A percentile compares a stretch with the other conserved stretches of the same genome.
These are phyloP conservation scores for Esperia sulphurella DNA, from an alignment of 2,888 invertebrate species.

Conservation along the genomic window DNA sequence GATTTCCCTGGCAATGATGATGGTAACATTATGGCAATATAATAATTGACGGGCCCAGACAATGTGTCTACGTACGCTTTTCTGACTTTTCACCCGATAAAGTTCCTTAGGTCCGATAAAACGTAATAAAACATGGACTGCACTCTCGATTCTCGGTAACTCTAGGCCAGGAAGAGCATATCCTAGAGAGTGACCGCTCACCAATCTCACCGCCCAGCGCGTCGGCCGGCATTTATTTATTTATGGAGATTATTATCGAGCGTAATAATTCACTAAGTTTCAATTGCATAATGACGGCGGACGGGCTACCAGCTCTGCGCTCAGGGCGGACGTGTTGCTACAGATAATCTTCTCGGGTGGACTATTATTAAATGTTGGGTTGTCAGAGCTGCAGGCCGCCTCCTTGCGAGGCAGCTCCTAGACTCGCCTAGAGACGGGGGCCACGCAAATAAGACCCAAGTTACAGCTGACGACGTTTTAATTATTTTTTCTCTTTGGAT, in stretches of 20 bases:
- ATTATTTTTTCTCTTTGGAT: no score
- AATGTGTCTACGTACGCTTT: no score
- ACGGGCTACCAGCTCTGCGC: slow-evolving; percentile 62
- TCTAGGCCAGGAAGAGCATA: not conserved
- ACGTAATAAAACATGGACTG: no score
- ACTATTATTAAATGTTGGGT: slow-evolving; percentile 72
- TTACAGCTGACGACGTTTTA: no score
- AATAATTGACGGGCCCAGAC: no score
- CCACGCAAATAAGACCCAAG: not conserved
- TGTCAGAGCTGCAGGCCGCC: slow-evolving; percentile 55
- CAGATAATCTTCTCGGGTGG: slow-evolving; percentile 65
- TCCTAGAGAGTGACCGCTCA: slow-evolving; percentile 4
- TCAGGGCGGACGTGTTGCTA: slow-evolving; percentile 57
- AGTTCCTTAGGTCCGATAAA: no score
- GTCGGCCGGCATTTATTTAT: slow-evolving; percentile 61
- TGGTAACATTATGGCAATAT: no score
- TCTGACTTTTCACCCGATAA: no score
- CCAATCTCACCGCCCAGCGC: slow-evolving; percentile 31
- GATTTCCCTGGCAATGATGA: no score
- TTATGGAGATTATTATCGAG: slow-evolving; percentile 75
- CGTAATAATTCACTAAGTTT: slow-evolving; percentile 79
- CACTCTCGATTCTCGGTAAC: no score
- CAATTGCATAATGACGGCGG: slow-evolving; percentile 77
- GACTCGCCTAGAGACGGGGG: not conserved
- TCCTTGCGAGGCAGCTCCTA: slow-evolving; percentile 23